phyloP scores from a whole-genome alignment of 2,888 invertebrate genomes.

The Acrobasis suavella region DNA sequence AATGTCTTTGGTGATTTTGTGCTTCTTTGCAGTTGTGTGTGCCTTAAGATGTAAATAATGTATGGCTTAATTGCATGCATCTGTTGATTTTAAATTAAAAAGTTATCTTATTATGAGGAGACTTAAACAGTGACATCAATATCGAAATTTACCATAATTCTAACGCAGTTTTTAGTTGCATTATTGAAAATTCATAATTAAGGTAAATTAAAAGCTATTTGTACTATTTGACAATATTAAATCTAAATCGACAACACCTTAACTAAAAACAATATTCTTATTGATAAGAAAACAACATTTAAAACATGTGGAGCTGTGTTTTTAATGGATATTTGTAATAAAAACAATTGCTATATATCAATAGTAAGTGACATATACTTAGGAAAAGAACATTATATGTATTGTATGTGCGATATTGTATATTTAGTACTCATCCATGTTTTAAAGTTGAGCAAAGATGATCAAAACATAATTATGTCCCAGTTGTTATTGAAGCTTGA shows the following conservation, averaged over 20 bases:
- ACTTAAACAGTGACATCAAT: background rate
- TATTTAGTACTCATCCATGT: no score
- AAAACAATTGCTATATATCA: no score
- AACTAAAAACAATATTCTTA: slow-evolving; percentile 50
- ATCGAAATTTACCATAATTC: background rate
- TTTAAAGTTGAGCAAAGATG: no score
- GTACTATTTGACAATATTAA: slow-evolving; percentile 4
- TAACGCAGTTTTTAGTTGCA: background rate
- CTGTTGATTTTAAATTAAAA: background rate
- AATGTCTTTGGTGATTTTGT: background rate
- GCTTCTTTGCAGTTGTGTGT: background rate
- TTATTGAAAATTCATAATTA: background rate
- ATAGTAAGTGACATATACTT: no score
- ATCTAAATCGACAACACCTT: slow-evolving; percentile 78
- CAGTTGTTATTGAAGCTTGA: no score
- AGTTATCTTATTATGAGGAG: background rate
- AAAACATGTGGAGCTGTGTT: slow-evolving; percentile 1
- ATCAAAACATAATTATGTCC: no score
- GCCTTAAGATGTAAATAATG: background rate
- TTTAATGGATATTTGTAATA: no score
- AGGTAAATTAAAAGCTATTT: no score
- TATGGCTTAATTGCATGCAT: background rate
- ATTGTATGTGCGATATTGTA: no score
- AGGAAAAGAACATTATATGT: no score
- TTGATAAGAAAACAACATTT: slow-evolving; percentile 15